These are phyloP conservation scores for Heterodera schachtii DNA, from an alignment of 1,140 invertebrate genomes.

Conservation along the genomic window DNA sequence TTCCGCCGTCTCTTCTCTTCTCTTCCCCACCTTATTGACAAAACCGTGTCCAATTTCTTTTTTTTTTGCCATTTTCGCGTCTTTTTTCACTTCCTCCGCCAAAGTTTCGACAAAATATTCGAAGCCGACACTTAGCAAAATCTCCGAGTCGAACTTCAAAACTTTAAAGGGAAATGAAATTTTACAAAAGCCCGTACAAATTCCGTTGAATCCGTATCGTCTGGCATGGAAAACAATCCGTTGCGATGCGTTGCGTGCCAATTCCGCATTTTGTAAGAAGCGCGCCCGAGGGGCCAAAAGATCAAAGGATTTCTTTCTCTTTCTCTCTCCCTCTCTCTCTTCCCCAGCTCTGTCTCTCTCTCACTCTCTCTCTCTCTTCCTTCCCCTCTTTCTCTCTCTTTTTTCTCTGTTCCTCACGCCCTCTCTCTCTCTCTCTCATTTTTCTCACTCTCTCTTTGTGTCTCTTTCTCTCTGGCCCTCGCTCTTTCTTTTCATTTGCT, in stretches of 20 bases:
- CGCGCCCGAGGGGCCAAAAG: background rate
- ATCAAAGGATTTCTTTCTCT: background rate
- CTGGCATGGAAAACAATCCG: slow-evolving; percentile 23
- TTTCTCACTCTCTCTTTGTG: no score
- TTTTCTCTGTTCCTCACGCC: no score
- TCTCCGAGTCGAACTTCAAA: slow-evolving; percentile 13
- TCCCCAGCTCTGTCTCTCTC: no score
- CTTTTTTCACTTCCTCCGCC: slow-evolving; percentile 6
- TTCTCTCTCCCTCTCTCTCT: background rate
- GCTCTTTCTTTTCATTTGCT: background rate
- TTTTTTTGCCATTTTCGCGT: background rate
- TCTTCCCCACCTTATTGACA: slow-evolving; percentile 15
- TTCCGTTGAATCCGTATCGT: slow-evolving; percentile 26
- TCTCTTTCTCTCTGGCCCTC: no score
- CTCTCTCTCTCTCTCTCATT: no score
- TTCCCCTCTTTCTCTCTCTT: no score
- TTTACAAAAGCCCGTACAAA: background rate
- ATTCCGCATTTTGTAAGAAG: background rate
- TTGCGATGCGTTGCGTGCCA: slow-evolving; percentile 9
- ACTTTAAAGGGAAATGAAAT: slow-evolving; percentile 9
- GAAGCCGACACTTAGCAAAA: slow-evolving; percentile 15
- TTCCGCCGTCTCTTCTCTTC: background rate
- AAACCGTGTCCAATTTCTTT: slow-evolving; percentile 7
- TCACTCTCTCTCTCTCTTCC: no score
- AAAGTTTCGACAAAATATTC: slow-evolving; percentile 14